A percentile compares a stretch with the other conserved stretches of the same genome.
phyloP scores from a whole-genome alignment of 2,113 vertebrate genomes.

The Onychostoma macrolepis region DNA sequence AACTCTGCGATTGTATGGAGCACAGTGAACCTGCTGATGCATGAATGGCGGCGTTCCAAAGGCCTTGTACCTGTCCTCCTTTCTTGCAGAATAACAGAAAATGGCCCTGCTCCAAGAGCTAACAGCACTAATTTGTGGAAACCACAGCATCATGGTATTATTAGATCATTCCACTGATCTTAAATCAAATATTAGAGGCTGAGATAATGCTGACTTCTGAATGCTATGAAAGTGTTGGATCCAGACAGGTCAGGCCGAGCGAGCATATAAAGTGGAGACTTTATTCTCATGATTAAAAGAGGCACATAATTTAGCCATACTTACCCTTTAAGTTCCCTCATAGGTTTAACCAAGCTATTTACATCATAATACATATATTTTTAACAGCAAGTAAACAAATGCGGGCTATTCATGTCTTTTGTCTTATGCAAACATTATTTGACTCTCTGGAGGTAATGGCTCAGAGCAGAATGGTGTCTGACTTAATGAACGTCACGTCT shows the following conservation, averaged over 20 bases:
- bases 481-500: slow-evolving; percentile 29
- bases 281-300: slow-evolving; percentile 29
- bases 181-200: slow-evolving; percentile 30
- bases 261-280: slow-evolving; percentile 8
- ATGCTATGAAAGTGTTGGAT: background rate
- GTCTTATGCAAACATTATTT: slow-evolving; percentile 49
- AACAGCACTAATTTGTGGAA: slow-evolving; percentile 16
- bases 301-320: background rate
- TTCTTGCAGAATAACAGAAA: slow-evolving; percentile 28
- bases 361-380: background rate
- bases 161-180: slow-evolving; percentile 1
- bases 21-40: slow-evolving; percentile 30
- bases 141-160: slow-evolving; percentile 17
- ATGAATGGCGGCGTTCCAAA: slow-evolving; percentile 23
- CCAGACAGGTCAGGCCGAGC: background rate
- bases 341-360: background rate
- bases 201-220: slow-evolving; percentile 32
- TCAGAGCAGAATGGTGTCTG: slow-evolving; percentile 10
- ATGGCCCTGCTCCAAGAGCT: slow-evolving; percentile 15
- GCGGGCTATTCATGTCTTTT: slow-evolving; percentile 13
- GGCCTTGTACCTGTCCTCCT: slow-evolving; percentile 7
- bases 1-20: slow-evolving; percentile 31
- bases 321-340: background rate
- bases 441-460: slow-evolving; percentile 52
- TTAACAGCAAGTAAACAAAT: slow-evolving; percentile 15